Evolutionary conservation across 2,113 vertebrate genomes (phyloP).

Genomic region (Coreoperca whiteheadi): DNA sequence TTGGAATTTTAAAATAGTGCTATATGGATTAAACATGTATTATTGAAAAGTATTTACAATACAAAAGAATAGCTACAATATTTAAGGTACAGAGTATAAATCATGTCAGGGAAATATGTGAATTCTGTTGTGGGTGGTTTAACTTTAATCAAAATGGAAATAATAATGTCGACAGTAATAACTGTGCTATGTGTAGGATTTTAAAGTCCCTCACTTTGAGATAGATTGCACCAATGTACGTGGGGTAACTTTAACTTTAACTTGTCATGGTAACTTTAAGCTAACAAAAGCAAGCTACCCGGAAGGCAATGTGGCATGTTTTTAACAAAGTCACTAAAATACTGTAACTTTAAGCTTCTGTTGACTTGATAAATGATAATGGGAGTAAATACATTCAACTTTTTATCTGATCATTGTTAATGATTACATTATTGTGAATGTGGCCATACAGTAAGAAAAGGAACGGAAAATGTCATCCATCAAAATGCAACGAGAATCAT

Average conservation of each 20-base stretch:
- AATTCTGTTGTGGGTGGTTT: neutral
- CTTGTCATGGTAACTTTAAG: neutral
- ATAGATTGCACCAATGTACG: no score
- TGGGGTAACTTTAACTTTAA: no score
- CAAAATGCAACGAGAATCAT: neutral
- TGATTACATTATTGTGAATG: neutral
- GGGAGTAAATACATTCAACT: neutral
- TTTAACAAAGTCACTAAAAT: neutral
- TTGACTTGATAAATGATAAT: neutral
- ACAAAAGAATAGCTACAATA: neutral
- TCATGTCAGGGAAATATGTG: neutral
- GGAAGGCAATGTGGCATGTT: neutral
- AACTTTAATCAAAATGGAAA: constrained; percentile 1
- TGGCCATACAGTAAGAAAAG: neutral
- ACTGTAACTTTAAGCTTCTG: neutral
- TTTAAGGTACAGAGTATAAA: neutral
- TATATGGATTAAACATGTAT: constrained; percentile 5
- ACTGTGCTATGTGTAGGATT: neutral
- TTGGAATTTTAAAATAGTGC: neutral
- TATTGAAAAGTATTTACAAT: neutral
- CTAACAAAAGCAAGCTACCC: neutral
- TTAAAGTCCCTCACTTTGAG: neutral
- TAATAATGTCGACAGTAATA: neutral
- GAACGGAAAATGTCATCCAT: neutral
- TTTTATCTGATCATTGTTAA: neutral